Conservation (phyloP, 2,888 invertebrate genomes). For the Lycaena phlaeas region DNA sequence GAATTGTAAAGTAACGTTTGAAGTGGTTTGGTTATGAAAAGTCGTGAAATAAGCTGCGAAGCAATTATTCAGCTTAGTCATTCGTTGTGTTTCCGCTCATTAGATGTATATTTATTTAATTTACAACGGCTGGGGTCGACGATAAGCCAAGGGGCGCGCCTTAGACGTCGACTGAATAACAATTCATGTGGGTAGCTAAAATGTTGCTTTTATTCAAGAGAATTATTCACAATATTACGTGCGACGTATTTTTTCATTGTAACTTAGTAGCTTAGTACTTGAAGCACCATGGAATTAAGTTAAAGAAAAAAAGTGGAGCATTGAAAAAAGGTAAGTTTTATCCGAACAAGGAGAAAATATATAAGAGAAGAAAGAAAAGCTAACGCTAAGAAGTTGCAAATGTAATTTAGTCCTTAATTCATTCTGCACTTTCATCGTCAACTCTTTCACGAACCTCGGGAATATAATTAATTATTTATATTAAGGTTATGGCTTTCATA, state of each 20-base stretch:
- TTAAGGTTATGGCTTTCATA: not conserved
- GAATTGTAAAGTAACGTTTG: conserved; percentile 9
- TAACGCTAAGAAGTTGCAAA: conserved; percentile 29
- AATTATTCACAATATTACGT: conserved; percentile 28
- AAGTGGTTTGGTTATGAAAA: conserved; percentile 7
- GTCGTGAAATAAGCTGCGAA: conserved; percentile 42
- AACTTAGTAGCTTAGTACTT: conserved; percentile 26
- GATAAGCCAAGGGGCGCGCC: conserved; percentile 65
- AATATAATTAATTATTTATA: conserved; percentile 4
- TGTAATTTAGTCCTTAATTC: conserved; percentile 33
- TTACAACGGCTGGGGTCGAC: conserved; percentile 65
- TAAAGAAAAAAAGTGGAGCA: conserved; percentile 24
- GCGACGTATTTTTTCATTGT: conserved; percentile 11
- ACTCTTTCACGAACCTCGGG: conserved; percentile 13
- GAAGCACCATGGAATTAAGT: conserved; percentile 38
- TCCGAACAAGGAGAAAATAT: conserved; percentile 27
- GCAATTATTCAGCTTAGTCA: conserved; percentile 65
- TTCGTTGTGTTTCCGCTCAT: conserved; percentile 71
- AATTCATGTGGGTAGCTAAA: conserved; percentile 57
- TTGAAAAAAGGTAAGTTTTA: conserved; percentile 27
- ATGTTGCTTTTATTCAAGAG: conserved; percentile 36
- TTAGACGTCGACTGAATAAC: conserved; percentile 63
- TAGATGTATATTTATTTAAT: conserved; percentile 72
- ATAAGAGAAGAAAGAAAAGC: conserved; percentile 24
- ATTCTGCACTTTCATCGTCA: conserved; percentile 26